Conservation (phyloP, 2,888 invertebrate genomes). For the Pterobdella sp. region DNA sequence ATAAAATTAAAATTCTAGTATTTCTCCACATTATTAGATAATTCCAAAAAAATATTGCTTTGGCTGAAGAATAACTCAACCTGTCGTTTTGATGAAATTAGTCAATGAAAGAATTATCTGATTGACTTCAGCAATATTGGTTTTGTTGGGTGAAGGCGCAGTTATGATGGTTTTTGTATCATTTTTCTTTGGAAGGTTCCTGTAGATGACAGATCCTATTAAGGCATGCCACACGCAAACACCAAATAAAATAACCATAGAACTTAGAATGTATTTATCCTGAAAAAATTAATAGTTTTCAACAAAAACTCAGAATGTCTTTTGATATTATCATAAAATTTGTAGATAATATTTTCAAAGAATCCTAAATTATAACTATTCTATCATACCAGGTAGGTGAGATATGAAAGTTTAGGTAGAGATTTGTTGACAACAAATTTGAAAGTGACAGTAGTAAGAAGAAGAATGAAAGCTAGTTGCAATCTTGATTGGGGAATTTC, state of each 20-base stretch:
- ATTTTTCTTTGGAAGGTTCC: background rate
- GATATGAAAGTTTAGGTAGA: slow-evolving; percentile 31
- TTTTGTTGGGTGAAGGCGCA: background rate
- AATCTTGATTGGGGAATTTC: slow-evolving; percentile 29
- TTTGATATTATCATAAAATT: background rate
- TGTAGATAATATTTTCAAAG: background rate
- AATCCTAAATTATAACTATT: background rate
- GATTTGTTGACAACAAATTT: slow-evolving; percentile 32
- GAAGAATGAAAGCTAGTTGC: slow-evolving; percentile 29
- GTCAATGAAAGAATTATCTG: background rate
- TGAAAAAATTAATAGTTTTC: background rate
- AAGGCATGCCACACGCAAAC: slow-evolving; percentile 31
- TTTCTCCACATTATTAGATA: no score
- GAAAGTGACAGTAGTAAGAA: slow-evolving; percentile 33
- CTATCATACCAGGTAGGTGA: slow-evolving; percentile 28
- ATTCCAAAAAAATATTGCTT: no score
- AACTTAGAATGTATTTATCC: slow-evolving; percentile 33
- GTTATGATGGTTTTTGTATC: background rate
- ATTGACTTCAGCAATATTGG: background rate
- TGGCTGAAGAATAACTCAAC: background rate
- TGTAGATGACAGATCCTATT: slow-evolving; percentile 24
- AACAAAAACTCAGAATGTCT: background rate
- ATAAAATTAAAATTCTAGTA: no score
- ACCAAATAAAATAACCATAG: slow-evolving; percentile 27
- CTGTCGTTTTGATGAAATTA: background rate